Conservation (phyloP, 1,140 invertebrate species). For the Myzus persicae region DNA sequence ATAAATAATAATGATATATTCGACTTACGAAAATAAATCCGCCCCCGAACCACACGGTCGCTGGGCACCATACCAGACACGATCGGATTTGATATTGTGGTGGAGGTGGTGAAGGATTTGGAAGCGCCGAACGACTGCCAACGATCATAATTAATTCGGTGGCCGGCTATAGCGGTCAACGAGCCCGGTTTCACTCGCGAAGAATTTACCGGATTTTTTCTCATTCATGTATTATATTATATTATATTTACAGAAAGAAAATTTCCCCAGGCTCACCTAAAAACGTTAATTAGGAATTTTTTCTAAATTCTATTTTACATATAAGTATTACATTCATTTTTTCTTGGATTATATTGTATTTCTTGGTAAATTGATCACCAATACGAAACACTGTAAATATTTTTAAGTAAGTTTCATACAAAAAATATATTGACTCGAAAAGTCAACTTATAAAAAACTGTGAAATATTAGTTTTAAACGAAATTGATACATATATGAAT, state of each 20-base stretch:
- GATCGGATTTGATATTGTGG: neutral
- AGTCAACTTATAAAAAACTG: too few relatives aligned
- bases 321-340: neutral
- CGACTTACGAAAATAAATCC: neutral
- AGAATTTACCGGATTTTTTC: neutral
- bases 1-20: neutral
- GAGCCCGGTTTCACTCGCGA: neutral
- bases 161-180: neutral
- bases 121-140: neutral
- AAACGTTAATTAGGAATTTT: neutral
- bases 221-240: neutral
- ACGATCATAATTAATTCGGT: slow-evolving; percentile 14
- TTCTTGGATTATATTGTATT: neutral
- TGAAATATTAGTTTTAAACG: too few relatives aligned
- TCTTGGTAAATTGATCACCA: neutral
- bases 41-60: neutral
- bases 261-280: neutral
- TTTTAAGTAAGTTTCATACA: neutral
- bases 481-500: too few relatives aligned
- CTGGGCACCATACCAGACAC: neutral
- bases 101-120: neutral
- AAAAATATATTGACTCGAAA: neutral
- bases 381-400: neutral
- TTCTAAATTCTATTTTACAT: neutral
- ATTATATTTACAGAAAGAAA: neutral